Evolutionary conservation across 2,797 vertebrate species (phyloP), one percentile per base, ranked within the genome.

Genomic region (Myripristis jacobus): DNA sequence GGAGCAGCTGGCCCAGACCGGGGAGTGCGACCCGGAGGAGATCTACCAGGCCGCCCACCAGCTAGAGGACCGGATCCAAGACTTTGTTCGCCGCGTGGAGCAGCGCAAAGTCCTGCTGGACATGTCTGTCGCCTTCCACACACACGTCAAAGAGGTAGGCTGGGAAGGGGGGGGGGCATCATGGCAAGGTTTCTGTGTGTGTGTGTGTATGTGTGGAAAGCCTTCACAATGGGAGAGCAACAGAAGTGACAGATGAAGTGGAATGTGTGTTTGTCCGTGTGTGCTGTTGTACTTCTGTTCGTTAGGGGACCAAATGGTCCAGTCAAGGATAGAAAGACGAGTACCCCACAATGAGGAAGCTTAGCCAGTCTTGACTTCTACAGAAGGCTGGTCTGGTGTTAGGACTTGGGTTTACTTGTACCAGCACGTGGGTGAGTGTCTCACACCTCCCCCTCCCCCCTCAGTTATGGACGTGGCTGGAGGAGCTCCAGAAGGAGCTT

Each of bases 101-200:
- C 97, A 99, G 59, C 95, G 98, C 56, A 99, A 99, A 93, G 94
- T 98, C 87, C 92, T 99, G 51, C 88, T 99, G 87, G 97, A 99
- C 93, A 99, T 99, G 97, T 99, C 97, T 1, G 98, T 99, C 80
- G 96, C 98, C 77, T 99, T 99, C 89, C 98, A 99, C 90, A 98
- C 97, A 0, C 97, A 99, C 0, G 97, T 98, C 63, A 99, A 99
- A 90, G 98, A 99, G 96, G 98, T 98, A 88, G 93, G 92, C 75
- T 60, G 55, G 44, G 41, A 64, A 52, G 67, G 9, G 69, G 9
- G 87, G 9, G 69, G 9, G 87, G 86, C 41, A 57, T 79, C 75
- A 80, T 6, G 53, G 52, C 81, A 43, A 62, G 85, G 85, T 83
- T 75, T 64, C 24, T 65, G 27, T 25, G 46, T 29, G 22, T 22